Conservation (phyloP, 1,140 invertebrate species). For the Samia ricini region DNA sequence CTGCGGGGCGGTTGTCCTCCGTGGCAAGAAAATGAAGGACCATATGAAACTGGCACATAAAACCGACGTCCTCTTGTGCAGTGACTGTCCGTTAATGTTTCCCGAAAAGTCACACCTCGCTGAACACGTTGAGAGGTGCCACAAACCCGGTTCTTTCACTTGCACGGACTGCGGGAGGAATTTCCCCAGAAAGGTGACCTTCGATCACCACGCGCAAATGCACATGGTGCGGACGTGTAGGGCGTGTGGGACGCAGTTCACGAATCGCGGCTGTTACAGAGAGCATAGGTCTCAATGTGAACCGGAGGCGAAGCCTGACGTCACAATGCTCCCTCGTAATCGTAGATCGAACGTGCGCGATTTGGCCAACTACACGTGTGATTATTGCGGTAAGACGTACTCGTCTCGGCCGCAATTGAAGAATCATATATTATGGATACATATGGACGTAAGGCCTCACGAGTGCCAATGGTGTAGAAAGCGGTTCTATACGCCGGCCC, state of each 20-base stretch:
- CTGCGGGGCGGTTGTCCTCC: conserved; percentile 42
- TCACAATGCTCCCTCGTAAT: conserved; percentile 37
- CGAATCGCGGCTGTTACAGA: conserved; percentile 56
- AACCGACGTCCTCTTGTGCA: conserved; percentile 34
- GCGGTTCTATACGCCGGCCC: conserved; percentile 67
- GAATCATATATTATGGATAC: conserved; percentile 73
- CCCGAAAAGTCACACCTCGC: conserved; percentile 32
- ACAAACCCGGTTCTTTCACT: conserved; percentile 39
- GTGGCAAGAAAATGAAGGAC: conserved; percentile 51
- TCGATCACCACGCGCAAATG: conserved; percentile 62
- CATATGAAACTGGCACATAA: conserved; percentile 47
- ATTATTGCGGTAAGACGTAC: conserved; percentile 66
- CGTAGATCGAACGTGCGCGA: conserved; percentile 58
- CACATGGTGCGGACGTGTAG: conserved; percentile 60
- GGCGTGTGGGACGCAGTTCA: conserved; percentile 52
- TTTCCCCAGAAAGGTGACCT: conserved; percentile 45
- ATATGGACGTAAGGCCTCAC: conserved; percentile 69
- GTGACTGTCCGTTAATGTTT: conserved; percentile 48
- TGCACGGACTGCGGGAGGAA: conserved; percentile 57
- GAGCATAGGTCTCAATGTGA: conserved; percentile 57
- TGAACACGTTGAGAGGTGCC: conserved; percentile 42
- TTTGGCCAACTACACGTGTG: conserved; percentile 61
- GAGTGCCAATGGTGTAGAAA: conserved; percentile 72
- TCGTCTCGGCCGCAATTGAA: conserved; percentile 63
- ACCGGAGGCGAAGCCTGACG: conserved; percentile 52